Base-by-base conservation (phyloP, 2,113 vertebrate species). In the Urocynchramus pylzowi region DNA sequence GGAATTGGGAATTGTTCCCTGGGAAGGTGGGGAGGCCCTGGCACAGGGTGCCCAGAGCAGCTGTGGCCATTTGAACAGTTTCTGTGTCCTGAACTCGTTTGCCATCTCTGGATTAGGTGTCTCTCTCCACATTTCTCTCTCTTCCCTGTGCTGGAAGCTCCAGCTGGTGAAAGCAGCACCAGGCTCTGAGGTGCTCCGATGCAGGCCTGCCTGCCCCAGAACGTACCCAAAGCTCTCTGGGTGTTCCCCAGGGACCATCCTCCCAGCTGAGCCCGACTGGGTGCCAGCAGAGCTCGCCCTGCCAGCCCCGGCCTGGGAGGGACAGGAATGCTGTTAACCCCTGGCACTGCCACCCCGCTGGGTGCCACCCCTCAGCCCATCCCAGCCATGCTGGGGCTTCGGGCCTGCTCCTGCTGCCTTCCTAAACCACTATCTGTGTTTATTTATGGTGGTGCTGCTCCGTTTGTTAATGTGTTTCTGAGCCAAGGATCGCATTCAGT, bases 341-440 rank as follows among this genome's bases (percentile, higher is more conserved):
- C 53, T 44, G 11, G 53, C 10, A 1, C 84, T 33, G 84, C 47
- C 1, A 0, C 52, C 44, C 6, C 0, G 10, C 11, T 61, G 70
- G 44, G 85, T 54, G 6, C 88, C 4, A 0, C 7, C 19, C 15
- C 47, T 7, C n/a, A 5, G 4, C 17, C 11, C 28, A 22, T 3
- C 37, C 81, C 60, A 49, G 0, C n/a, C 9, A 2, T 16, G 2
- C 87, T 26, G 5, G 7, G 9, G 1, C 42, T 60, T n/a, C n/a
- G n/a, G 30, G 13, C 28, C 1, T 2, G 0, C 5, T 12, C 41
- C 28, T 83, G 15, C 15, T 65, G 57, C 3, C 84, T 26, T 33
- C 44, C 69, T 13, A 6, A 14, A 33, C 2, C 37, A 14, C 8
- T 7, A 1, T 16, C 13, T 8, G 0, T 22, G 27, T 17, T n/a